Conservation (phyloP, 2,113 vertebrate genomes). For the Campylorhamphus procurvoides region DNA sequence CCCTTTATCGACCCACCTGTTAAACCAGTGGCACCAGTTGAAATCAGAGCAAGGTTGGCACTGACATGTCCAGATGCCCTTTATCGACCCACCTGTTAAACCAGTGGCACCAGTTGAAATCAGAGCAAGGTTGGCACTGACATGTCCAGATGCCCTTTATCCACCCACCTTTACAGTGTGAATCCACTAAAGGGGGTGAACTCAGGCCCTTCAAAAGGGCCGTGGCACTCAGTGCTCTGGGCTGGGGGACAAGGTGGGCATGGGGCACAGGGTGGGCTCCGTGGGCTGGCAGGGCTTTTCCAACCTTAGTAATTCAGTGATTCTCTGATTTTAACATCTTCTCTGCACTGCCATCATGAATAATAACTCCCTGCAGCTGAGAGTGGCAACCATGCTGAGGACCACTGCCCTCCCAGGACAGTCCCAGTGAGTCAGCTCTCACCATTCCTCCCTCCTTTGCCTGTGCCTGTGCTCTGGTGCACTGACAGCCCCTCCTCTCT, state of each 20-base stretch:
- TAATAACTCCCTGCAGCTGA: background rate
- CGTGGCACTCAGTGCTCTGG: background rate
- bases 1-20: background rate
- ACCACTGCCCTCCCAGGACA: background rate
- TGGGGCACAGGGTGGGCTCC: fast-evolving
- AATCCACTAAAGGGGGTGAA: background rate
- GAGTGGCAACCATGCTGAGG: fast-evolving
- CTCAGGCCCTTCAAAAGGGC: background rate
- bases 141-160: background rate
- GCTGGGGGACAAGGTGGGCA: background rate
- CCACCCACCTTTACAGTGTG: fast-evolving
- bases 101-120: background rate
- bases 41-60: too few relatives aligned
- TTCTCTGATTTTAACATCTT: too few relatives aligned
- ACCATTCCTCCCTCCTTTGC: background rate
- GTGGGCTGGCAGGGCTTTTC: background rate
- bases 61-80: too few relatives aligned
- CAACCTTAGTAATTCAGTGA: fast-evolving
- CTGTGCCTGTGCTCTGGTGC: background rate
- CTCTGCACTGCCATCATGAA: background rate
- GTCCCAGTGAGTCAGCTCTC: background rate
- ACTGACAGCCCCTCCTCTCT: background rate
- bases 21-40: too few relatives aligned
- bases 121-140: background rate
- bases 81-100: too few relatives aligned